Evolutionary conservation across 2,113 vertebrate genomes (phyloP).

Genomic region (Menidia beryllina): DNA sequence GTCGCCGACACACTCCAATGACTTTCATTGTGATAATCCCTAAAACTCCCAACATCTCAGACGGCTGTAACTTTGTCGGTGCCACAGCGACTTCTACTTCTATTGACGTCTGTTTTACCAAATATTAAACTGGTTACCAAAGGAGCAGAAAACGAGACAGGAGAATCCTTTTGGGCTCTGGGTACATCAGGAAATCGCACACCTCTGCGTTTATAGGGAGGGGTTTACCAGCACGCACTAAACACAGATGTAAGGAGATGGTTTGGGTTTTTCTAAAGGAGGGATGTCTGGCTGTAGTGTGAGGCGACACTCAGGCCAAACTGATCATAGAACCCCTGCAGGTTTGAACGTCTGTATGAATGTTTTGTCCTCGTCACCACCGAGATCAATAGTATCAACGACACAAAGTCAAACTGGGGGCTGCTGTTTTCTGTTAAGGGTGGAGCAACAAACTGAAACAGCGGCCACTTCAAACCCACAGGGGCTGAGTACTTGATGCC

Average conservation of each 20-base stretch:
- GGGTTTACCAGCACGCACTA: neutral
- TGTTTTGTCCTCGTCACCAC: constrained; percentile 4
- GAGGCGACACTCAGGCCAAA: neutral
- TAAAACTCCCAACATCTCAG: constrained; percentile 6
- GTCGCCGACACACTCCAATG: constrained; percentile 5
- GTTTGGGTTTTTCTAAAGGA: neutral
- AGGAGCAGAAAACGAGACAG: constrained; percentile 11
- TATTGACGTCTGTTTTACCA: neutral
- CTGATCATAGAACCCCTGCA: neutral
- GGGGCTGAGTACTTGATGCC: neutral
- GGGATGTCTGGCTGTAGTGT: neutral
- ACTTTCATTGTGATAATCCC: neutral
- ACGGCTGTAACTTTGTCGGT: neutral
- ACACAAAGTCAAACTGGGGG: constrained; percentile 31
- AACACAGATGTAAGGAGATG: neutral
- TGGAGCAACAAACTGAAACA: constrained; percentile 5
- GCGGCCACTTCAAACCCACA: neutral
- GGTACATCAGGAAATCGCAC: constrained; percentile 24
- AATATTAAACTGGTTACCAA: constrained; percentile 12
- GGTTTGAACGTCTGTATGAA: constrained; percentile 11
- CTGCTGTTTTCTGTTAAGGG: constrained; percentile 9
- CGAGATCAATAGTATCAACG: constrained; percentile 4
- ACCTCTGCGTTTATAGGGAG: neutral
- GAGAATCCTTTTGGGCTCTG: constrained; percentile 12
- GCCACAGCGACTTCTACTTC: constrained; percentile 13